phyloP scores from a whole-genome alignment of 1,140 invertebrate species.

The Drosophila trapezifrons region DNA sequence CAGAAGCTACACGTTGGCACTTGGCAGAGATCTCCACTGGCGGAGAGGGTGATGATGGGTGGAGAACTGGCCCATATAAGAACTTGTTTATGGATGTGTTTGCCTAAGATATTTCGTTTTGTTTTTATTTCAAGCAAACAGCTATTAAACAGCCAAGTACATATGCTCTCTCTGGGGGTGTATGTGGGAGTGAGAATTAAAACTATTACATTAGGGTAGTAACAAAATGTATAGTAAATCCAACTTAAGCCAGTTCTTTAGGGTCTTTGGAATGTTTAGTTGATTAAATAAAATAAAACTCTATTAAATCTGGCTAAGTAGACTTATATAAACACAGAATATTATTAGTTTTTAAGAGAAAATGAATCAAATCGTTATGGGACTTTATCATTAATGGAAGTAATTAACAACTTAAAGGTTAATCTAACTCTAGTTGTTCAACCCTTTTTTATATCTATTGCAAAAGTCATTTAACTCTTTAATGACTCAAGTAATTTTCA shows the following conservation, averaged over 20 bases:
- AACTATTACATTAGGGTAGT: not conserved
- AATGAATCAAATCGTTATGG: too few species aligned
- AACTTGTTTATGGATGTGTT: slow-evolving; percentile 42
- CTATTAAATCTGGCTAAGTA: not conserved
- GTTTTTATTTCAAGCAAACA: slow-evolving; percentile 15
- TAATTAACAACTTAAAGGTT: not conserved
- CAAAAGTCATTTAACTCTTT: slow-evolving; percentile 33
- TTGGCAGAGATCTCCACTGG: slow-evolving; percentile 1
- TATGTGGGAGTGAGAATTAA: not conserved
- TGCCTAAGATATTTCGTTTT: slow-evolving; percentile 13
- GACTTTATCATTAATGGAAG: too few species aligned
- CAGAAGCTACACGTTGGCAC: slow-evolving; percentile 1
- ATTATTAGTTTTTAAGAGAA: too few species aligned
- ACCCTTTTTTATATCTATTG: slow-evolving; percentile 1
- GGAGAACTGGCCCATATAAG: slow-evolving; percentile 20
- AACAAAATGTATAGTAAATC: too few species aligned
- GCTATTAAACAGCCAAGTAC: slow-evolving; percentile 28
- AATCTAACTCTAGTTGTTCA: not conserved
- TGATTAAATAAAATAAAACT: not conserved
- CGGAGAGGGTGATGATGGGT: slow-evolving; percentile 9
- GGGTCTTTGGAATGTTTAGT: not conserved
- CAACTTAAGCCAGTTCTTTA: not conserved
- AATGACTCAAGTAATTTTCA: slow-evolving; percentile 1
- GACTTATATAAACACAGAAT: too few species aligned
- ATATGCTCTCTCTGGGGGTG: not conserved